These are phyloP conservation scores for Carassius carassius DNA, from an alignment of 2,113 vertebrate species.

Conservation along the genomic window DNA sequence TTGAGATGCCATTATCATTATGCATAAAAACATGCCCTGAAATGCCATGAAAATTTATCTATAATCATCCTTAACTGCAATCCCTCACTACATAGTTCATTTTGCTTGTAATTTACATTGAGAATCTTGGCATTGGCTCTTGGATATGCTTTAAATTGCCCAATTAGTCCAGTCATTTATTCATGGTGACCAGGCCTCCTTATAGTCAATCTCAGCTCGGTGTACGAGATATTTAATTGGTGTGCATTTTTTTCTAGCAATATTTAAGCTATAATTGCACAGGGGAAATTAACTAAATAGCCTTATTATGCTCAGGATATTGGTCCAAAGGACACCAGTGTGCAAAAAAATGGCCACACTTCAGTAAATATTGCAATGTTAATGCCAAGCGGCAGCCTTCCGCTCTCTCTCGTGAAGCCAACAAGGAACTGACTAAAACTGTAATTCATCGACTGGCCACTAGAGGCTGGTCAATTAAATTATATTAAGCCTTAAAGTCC, in stretches of 20 bases:
- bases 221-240: conserved; percentile 16
- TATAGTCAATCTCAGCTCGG: neutral
- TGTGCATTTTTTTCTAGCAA: neutral
- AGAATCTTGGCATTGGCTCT: neutral
- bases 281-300: conserved; percentile 37
- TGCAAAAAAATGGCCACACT: neutral
- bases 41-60: neutral
- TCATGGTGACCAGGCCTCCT: conserved; percentile 7
- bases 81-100: neutral
- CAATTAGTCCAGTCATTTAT: conserved; percentile 35
- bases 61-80: neutral
- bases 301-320: conserved; percentile 30
- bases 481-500: too few species aligned
- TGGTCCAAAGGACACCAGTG: conserved; percentile 9
- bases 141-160: conserved; percentile 36
- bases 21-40: neutral
- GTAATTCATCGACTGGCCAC: too few species aligned
- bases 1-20: neutral
- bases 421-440: too few species aligned
- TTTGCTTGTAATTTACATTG: neutral
- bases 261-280: conserved; percentile 21
- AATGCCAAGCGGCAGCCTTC: too few species aligned
- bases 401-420: too few species aligned
- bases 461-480: too few species aligned
- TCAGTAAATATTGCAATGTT: neutral